phyloP scores from a whole-genome alignment of 2,113 vertebrate genomes.

The Oreochromis niloticus region DNA sequence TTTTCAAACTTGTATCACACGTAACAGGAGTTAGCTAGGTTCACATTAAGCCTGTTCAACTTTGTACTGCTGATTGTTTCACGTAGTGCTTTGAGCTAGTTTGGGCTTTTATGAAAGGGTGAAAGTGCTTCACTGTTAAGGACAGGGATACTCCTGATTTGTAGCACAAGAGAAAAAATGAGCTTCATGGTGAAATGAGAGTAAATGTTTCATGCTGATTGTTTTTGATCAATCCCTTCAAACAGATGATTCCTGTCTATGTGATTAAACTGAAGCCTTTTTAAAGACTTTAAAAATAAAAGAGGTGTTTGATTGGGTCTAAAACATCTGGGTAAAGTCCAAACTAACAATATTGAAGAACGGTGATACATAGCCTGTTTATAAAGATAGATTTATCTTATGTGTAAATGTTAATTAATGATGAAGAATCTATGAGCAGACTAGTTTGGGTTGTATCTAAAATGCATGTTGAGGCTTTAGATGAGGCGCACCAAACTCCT shows the following conservation, averaged over 20 bases:
- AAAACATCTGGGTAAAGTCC: neutral
- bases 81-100: neutral
- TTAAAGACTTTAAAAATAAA: neutral
- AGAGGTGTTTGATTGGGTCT: neutral
- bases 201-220: neutral
- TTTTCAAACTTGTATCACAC: neutral
- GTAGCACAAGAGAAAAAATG: neutral
- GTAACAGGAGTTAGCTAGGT: neutral
- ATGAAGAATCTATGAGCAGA: neutral
- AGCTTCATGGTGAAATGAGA: neutral
- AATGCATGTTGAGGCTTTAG: neutral
- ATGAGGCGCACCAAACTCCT: neutral
- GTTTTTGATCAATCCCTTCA: neutral
- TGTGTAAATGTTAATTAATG: neutral
- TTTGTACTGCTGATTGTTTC: neutral
- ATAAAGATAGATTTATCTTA: neutral
- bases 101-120: neutral
- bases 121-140: neutral
- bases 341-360: neutral
- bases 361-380: neutral
- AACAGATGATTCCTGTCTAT: neutral
- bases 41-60: neutral
- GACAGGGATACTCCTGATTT: neutral
- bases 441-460: neutral
- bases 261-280: neutral